Conservation (phyloP, 1,140 invertebrate species). For the Dufourea novaeangliae region DNA sequence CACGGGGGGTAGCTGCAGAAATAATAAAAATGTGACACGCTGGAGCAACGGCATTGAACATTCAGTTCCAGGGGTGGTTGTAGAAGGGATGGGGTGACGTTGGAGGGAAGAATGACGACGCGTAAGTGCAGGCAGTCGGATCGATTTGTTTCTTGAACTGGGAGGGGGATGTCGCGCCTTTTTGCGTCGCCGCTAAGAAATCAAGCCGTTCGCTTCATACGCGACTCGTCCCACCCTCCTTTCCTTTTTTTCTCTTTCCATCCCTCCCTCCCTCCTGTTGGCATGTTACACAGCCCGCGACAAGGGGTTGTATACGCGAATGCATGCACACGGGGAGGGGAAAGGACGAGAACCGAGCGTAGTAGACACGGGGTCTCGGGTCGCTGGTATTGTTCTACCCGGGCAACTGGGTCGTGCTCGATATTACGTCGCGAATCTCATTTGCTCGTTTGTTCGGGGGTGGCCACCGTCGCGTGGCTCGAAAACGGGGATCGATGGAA, state of each 20-base stretch:
- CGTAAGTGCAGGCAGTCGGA: constrained; percentile 42
- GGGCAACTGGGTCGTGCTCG: constrained; percentile 51
- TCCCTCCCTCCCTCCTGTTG: constrained; percentile 8
- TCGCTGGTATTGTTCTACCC: constrained; percentile 44
- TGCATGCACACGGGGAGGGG: neutral
- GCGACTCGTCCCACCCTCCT: constrained; percentile 22
- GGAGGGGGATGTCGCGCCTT: constrained; percentile 58
- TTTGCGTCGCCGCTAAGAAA: constrained; percentile 62
- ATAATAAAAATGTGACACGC: constrained; percentile 49
- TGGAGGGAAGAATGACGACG: constrained; percentile 23
- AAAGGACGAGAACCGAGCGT: constrained; percentile 14
- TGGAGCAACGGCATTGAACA: neutral
- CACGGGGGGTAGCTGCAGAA: constrained; percentile 42
- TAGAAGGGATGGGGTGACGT: neutral
- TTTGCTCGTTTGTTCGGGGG: constrained; percentile 58
- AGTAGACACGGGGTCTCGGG: constrained; percentile 35
- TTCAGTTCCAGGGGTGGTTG: neutral
- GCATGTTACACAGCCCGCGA: constrained; percentile 4
- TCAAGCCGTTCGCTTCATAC: constrained; percentile 53
- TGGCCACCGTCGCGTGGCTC: constrained; percentile 43
- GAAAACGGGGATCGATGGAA: constrained; percentile 49
- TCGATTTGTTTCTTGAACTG: constrained; percentile 61
- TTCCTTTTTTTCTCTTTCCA: neutral
- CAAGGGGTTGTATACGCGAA: neutral
- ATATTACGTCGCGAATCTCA: constrained; percentile 60